Evolutionary conservation across 2,113 vertebrate species (phyloP).

Genomic region (Condylura cristata): DNA sequence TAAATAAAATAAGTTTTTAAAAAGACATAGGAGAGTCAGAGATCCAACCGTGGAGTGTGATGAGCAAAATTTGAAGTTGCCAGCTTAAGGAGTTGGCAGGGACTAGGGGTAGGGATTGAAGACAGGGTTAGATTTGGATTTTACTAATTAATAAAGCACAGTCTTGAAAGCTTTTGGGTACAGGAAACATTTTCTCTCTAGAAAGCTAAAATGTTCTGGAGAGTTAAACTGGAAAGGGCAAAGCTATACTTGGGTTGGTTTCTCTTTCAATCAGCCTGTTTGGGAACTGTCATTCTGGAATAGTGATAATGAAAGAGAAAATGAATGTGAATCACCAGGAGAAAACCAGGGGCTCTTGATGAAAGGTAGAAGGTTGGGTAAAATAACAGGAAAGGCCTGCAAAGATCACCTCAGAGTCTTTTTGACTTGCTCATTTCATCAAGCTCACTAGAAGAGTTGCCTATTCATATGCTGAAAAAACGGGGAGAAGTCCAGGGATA

Average conservation of each 20-base stretch:
- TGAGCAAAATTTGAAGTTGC: background rate
- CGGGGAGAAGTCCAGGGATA: background rate
- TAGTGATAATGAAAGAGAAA: background rate
- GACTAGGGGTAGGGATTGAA: fast-evolving
- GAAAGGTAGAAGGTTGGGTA: background rate
- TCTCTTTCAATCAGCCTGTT: background rate
- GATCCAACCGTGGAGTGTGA: no score
- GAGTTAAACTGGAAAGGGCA: background rate
- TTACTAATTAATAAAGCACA: background rate
- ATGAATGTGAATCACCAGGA: fast-evolving
- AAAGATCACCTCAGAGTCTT: background rate
- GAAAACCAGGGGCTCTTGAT: background rate
- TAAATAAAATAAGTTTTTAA: no score
- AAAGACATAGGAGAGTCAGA: background rate
- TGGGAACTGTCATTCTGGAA: background rate
- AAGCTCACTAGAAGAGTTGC: background rate
- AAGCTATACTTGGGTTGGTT: background rate
- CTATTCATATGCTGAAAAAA: background rate
- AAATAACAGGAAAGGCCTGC: background rate
- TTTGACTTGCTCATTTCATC: background rate
- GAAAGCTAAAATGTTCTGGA: background rate
- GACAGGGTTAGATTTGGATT: background rate
- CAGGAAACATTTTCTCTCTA: background rate
- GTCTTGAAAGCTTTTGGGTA: background rate
- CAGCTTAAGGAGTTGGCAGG: background rate